phyloP scores from a whole-genome alignment of 2,888 invertebrate genomes.

The Vandiemenella viatica region DNA sequence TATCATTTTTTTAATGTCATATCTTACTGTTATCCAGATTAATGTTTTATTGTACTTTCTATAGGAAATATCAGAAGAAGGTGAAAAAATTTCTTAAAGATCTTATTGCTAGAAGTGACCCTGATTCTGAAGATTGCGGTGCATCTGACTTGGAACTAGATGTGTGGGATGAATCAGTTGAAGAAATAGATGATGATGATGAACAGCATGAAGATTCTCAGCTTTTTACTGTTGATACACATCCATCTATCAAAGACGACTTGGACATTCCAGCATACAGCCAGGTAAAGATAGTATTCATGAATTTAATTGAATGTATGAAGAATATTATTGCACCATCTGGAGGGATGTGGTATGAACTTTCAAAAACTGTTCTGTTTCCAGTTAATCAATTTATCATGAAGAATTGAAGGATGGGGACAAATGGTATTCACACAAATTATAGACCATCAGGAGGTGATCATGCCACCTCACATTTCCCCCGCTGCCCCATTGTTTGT shows the following conservation, averaged over 20 bases:
- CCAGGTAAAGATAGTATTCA: slow-evolving; percentile 22
- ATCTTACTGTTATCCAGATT: no score
- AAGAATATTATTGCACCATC: no score
- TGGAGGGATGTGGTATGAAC: no score
- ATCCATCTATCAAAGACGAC: slow-evolving; percentile 27
- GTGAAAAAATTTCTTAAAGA: slow-evolving; percentile 11
- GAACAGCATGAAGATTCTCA: slow-evolving; percentile 6
- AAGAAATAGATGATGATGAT: slow-evolving; percentile 8
- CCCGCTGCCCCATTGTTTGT: no score
- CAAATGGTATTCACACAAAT: no score
- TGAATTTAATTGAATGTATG: not conserved
- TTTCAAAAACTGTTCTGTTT: not conserved
- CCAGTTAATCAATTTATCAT: no score
- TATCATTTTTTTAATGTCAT: no score
- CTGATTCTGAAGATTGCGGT: slow-evolving; percentile 15
- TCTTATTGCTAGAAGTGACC: slow-evolving; percentile 9
- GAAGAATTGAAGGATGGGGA: no score
- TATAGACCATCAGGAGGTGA: no score
- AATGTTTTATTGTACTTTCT: slow-evolving; percentile 4
- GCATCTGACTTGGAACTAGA: slow-evolving; percentile 22
- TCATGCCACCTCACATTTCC: no score
- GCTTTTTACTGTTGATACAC: slow-evolving; percentile 33
- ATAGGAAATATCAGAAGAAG: slow-evolving; percentile 16
- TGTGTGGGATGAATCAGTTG: slow-evolving; percentile 22
- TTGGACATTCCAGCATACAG: slow-evolving; percentile 29